A percentile compares a stretch with the other conserved stretches of the same genome.
Evolutionary conservation across 2,888 invertebrate species (phyloP).

Genomic region (Cryptus viduatorius): DNA sequence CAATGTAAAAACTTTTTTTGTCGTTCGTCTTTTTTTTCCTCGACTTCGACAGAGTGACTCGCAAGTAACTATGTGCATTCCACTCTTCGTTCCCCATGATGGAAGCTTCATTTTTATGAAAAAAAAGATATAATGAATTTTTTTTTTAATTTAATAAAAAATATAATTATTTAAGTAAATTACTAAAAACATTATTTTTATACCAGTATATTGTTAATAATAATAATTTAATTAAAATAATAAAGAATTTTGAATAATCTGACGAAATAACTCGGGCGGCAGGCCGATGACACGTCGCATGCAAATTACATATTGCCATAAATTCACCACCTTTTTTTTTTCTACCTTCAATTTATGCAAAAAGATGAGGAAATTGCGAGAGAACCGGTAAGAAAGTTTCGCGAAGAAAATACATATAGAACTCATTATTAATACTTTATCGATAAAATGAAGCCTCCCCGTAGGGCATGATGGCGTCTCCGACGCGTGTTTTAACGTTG

Average conservation of each 20-base stretch:
- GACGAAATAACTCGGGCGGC: too few species aligned
- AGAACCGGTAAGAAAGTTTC: slow-evolving; percentile 21
- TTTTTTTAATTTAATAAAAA: too few species aligned
- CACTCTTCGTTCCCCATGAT: not conserved
- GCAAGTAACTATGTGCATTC: not conserved
- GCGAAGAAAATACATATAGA: slow-evolving; percentile 27
- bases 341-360: slow-evolving; percentile 18
- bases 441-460: not conserved
- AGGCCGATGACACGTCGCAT: not conserved
- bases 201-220: too few species aligned
- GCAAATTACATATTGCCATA: not conserved
- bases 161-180: too few species aligned
- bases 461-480: not conserved
- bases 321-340: not conserved
- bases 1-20: too few species aligned
- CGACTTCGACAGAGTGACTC: not conserved
- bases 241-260: too few species aligned
- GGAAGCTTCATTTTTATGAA: not conserved
- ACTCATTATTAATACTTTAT: slow-evolving; percentile 8
- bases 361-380: not conserved
- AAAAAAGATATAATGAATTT: not conserved
- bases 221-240: too few species aligned
- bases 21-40: not conserved
- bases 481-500: not conserved
- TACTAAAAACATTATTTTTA: too few species aligned